These are phyloP conservation scores for Oenanthe oenanthe DNA, from an alignment of 2,113 vertebrate species.

Conservation along the genomic window DNA sequence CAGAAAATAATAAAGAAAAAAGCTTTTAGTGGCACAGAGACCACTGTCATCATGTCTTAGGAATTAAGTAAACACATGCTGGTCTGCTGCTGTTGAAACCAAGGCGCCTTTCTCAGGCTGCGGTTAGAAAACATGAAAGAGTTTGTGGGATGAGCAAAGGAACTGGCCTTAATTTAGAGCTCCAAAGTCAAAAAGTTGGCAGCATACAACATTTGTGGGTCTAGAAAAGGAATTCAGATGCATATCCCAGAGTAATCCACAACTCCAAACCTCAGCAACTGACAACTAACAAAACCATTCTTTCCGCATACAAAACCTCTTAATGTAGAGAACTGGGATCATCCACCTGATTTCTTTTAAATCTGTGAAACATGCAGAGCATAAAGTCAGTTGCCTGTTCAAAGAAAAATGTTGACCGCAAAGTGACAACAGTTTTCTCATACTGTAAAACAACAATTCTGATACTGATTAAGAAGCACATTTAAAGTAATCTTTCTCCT, in stretches of 20 bases:
- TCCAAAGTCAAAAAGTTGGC: constrained; percentile 89
- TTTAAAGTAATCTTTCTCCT: constrained; percentile 78
- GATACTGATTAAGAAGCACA: constrained; percentile 72
- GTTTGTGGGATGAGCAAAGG: constrained; percentile 94
- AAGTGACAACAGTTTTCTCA: constrained; percentile 59
- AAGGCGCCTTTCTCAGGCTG: constrained; percentile 97
- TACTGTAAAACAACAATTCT: constrained; percentile 61
- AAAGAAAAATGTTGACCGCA: constrained; percentile 62
- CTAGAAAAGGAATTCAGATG: constrained; percentile 91
- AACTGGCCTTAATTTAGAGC: constrained; percentile 97
- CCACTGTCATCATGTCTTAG: constrained; percentile 97
- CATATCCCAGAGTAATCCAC: constrained; percentile 88
- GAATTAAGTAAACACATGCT: constrained; percentile 99
- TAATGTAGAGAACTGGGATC: constrained; percentile 19
- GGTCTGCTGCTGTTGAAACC: constrained; percentile 97
- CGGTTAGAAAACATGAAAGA: constrained; percentile 96
- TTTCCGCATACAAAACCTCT: constrained; percentile 77
- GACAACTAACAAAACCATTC: constrained; percentile 84
- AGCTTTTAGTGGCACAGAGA: constrained; percentile 90
- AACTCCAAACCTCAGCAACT: constrained; percentile 87
- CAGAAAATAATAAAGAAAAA: constrained; percentile 87
- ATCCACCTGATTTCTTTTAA: constrained; percentile 65
- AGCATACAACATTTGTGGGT: constrained; percentile 86
- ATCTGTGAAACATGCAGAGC: constrained; percentile 37
- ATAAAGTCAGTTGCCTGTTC: constrained; percentile 52